Conservation (phyloP, 2,888 invertebrate species). For the Ophioninae sp. region DNA sequence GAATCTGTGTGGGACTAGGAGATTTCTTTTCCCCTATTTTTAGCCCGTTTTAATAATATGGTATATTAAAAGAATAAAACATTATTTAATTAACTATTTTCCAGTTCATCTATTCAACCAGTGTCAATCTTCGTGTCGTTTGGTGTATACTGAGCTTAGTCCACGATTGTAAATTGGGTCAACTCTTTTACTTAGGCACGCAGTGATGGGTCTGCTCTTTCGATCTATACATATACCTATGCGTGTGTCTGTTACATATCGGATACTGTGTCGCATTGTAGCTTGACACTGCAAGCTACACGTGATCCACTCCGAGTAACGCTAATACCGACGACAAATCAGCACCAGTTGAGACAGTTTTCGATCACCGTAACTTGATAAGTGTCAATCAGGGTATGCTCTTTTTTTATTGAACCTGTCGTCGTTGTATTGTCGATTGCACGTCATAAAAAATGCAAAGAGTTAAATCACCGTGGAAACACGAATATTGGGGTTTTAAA, state of each 20-base stretch:
- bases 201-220: conserved; percentile 10
- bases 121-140: conserved; percentile 12
- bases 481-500: too few species aligned
- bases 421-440: not conserved
- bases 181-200: conserved; percentile 50
- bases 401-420: not conserved
- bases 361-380: not conserved
- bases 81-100: not conserved
- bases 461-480: not conserved
- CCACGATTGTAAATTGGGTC: conserved; percentile 56
- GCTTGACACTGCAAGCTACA: not conserved
- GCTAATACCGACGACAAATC: not conserved
- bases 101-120: not conserved
- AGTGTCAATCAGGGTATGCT: not conserved
- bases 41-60: too few species aligned
- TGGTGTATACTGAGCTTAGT: conserved; percentile 10
- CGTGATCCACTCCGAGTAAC: not conserved
- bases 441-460: not conserved
- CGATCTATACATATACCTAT: not conserved
- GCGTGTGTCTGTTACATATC: conserved; percentile 12
- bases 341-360: not conserved
- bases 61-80: too few species aligned
- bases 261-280: not conserved
- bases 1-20: too few species aligned
- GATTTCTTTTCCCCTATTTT: too few species aligned